Evolutionary conservation across 2,888 invertebrate genomes (phyloP), one percentile per base, ranked within the genome.

Genomic region (Macaria liturata): DNA sequence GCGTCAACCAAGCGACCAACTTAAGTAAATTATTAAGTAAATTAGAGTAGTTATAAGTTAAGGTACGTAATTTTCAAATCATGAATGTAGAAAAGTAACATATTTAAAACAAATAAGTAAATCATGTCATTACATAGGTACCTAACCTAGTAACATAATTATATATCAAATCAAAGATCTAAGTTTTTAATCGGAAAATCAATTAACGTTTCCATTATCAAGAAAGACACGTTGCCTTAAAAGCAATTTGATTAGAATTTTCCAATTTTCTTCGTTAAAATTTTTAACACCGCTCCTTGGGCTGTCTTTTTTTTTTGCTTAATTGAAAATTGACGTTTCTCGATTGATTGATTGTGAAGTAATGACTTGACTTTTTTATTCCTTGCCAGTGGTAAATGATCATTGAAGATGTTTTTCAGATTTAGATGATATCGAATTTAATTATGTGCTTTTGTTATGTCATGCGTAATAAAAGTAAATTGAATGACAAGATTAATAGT

Each of bases 321-420:
- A 75, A 75, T 75, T 75, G 71, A 71, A 74, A 75, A 69, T 66
- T 70, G 75, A 74, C 75, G 74, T 65, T 43, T 62, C 64, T 54
- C 52, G 52, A 72, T 65, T 75, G 73, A 75, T 75, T 71, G 69
- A 75, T 74, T 58, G 55, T 56, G 30, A 43, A 8, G 32, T 55
- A 66, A 65, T 75, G 75, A 75, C 67, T 64, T 48, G 9, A 61
- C 57, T 46, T 44, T 70, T 68, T 60, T 51, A 56, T 60, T 37
- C 32, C 55, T 42, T 51, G 50, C 37, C 31, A 48, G 32, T 32
- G 37, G 39, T 51, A 40, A 46, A 46, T 57, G 9, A 20, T 50
- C 46, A 42, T 54, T 39, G 4, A 4, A 31, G 32, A 5, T 9
- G 34, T 43, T 8, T 32, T 37, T 37, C 34, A 37, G 34, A 44